Conservation (phyloP, 2,797 vertebrate genomes). For the Lacerta bilineata region DNA sequence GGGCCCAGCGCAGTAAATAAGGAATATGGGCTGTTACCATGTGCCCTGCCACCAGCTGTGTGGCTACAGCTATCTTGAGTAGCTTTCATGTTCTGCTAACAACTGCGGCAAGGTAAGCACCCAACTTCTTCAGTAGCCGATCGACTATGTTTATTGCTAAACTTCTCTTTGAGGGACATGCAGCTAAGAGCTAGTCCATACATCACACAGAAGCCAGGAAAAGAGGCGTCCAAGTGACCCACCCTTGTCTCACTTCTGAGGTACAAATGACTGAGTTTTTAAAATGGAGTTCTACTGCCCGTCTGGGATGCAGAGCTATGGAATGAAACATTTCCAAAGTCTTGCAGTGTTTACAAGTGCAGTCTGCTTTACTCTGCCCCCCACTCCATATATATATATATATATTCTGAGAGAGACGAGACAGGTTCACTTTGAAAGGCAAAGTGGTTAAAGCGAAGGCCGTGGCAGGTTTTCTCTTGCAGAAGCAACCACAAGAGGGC, state of each 20-base stretch:
- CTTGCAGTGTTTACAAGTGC: rapidly evolving
- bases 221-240: rapidly evolving
- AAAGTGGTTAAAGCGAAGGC: background rate
- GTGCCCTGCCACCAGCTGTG: no score
- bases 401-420: background rate
- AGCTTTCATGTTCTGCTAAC: background rate
- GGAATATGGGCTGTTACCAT: background rate
- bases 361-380: background rate
- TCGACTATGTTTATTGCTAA: background rate
- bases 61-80: background rate
- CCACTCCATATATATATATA: no score
- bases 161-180: background rate
- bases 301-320: background rate
- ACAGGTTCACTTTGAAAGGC: rapidly evolving
- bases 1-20: background rate
- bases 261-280: background rate
- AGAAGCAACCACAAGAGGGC: background rate
- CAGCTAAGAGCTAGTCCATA: background rate
- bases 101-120: background rate
- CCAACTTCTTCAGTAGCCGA: no score
- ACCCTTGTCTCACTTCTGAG: background rate
- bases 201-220: background rate
- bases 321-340: background rate
- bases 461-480: background rate
- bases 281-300: background rate